Conservation (phyloP, 2,797 vertebrate genomes). For the Macroramphosus scolopax region DNA sequence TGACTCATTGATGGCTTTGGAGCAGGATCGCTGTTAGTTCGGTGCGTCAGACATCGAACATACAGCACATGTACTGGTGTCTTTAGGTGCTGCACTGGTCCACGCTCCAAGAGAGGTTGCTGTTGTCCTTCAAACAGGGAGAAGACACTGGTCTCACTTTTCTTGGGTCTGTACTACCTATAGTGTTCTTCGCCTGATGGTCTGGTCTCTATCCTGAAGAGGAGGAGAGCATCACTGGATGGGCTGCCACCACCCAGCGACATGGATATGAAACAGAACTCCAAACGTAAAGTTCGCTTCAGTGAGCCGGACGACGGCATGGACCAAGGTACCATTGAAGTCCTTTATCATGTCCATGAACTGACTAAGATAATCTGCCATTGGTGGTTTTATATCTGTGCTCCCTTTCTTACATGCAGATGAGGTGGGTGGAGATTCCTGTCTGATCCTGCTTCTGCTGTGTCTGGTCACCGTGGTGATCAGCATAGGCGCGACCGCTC, state of each 20-base stretch:
- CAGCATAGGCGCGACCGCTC: slow-evolving; percentile 89
- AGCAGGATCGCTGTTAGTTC: too few species aligned
- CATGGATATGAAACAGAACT: slow-evolving; percentile 55
- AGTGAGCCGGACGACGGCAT: slow-evolving; percentile 86
- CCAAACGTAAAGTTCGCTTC: slow-evolving; percentile 92
- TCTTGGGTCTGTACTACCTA: slow-evolving; percentile 3
- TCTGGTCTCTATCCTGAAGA: slow-evolving; percentile 95
- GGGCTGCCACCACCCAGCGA: slow-evolving; percentile 72
- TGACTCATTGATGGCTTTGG: too few species aligned
- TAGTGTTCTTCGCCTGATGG: slow-evolving; percentile 86
- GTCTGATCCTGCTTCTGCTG: slow-evolving; percentile 88
- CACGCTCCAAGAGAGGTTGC: too few species aligned
- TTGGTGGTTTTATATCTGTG: too few species aligned
- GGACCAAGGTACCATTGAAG: slow-evolving; percentile 82
- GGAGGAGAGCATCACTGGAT: slow-evolving; percentile 77
- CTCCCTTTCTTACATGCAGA: slow-evolving; percentile 72
- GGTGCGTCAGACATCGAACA: too few species aligned
- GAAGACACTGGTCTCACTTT: not conserved
- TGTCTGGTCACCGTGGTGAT: slow-evolving; percentile 92
- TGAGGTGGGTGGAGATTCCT: slow-evolving; percentile 88
- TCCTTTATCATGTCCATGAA: not conserved
- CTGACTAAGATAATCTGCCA: too few species aligned
- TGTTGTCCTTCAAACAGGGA: not conserved
- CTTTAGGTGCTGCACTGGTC: too few species aligned
- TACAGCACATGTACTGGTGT: too few species aligned